A percentile compares a stretch with the other conserved stretches of the same genome.
Conservation (phyloP, 2,797 vertebrate genomes). For the Xiphorhynchus erythropygius region DNA sequence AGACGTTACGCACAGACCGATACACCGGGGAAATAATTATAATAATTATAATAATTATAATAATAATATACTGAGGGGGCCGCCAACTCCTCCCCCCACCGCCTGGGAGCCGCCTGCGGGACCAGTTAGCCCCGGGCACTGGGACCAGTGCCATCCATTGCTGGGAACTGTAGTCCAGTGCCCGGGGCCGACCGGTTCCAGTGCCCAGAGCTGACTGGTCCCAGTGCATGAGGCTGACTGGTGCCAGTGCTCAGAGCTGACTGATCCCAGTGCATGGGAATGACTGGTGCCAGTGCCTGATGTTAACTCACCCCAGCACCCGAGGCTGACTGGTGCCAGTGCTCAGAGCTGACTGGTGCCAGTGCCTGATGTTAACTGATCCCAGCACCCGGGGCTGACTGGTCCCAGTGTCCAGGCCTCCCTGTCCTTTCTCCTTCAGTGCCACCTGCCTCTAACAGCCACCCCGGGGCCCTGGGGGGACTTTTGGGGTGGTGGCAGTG, state of each 20-base stretch:
- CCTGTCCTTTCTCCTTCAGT: neutral
- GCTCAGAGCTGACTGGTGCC: neutral
- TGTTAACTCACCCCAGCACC: too few species aligned
- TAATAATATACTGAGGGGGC: neutral
- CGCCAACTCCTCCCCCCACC: neutral
- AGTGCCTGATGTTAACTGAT: too few species aligned
- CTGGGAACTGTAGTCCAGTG: neutral
- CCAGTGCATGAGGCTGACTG: neutral
- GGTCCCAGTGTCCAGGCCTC: neutral
- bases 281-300: too few species aligned
- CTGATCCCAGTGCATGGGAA: neutral
- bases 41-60: neutral
- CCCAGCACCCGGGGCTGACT: neutral
- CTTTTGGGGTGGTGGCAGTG: neutral
- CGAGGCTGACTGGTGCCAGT: neutral
- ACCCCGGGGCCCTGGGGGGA: neutral
- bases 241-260: neutral
- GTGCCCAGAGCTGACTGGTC: too few species aligned
- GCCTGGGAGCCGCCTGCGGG: neutral
- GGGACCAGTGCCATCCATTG: neutral
- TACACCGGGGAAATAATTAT: neutral
- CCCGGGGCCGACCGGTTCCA: neutral
- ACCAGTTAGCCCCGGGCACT: neutral
- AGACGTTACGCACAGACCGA: neutral
- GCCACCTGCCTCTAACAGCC: neutral